Conservation (phyloP, 2,797 vertebrate species). For the Melanotaenia maccullochi region DNA sequence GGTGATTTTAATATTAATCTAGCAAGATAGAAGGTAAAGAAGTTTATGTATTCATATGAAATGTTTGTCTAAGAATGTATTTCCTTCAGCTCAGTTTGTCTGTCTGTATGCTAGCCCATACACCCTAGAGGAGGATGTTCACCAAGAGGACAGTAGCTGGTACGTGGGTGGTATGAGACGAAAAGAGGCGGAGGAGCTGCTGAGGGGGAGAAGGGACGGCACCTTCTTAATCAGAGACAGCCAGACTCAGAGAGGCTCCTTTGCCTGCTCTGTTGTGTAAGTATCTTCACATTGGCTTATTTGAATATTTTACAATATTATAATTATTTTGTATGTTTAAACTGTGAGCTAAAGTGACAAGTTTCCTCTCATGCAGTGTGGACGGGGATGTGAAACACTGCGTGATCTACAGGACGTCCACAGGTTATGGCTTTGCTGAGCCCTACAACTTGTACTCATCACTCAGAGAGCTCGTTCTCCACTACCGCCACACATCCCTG, state of each 20-base stretch:
- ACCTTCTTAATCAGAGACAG: conserved; percentile 95
- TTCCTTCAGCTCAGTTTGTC: neutral
- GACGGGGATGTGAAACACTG: conserved; percentile 94
- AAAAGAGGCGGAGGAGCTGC: conserved; percentile 90
- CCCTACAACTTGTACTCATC: conserved; percentile 93
- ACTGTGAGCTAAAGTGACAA: conserved; percentile 7
- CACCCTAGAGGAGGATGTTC: conserved; percentile 86
- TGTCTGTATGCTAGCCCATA: conserved; percentile 81
- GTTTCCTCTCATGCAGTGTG: conserved; percentile 76
- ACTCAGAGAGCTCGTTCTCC: conserved; percentile 91
- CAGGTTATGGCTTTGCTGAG: conserved; percentile 91
- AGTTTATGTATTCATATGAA: neutral
- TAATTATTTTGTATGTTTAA: neutral
- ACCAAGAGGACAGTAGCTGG: conserved; percentile 91
- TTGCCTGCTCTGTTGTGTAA: conserved; percentile 95
- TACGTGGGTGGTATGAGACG: conserved; percentile 92
- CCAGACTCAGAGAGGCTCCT: conserved; percentile 90
- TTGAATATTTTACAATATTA: neutral
- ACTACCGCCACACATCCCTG: conserved; percentile 92
- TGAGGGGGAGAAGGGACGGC: conserved; percentile 86
- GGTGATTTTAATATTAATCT: too few species aligned
- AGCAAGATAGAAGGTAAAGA: too few species aligned
- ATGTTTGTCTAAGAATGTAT: neutral
- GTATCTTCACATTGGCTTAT: conserved; percentile 56
- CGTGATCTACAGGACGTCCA: conserved; percentile 91